These are phyloP conservation scores for Schizaphis graminum DNA, from an alignment of 2,888 invertebrate species.

Conservation along the genomic window DNA sequence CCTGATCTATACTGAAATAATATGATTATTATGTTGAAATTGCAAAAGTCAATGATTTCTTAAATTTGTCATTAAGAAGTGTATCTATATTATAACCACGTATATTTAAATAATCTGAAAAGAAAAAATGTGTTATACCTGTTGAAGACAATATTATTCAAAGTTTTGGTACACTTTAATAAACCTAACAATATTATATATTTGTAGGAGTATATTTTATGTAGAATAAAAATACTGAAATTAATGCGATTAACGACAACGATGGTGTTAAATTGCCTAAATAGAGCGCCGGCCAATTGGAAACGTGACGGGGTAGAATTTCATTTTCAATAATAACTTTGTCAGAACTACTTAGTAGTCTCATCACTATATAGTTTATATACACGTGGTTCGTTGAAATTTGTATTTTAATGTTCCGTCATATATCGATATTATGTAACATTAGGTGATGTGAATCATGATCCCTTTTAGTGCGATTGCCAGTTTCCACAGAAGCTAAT, in stretches of 20 bases:
- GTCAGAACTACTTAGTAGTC: too few relatives aligned
- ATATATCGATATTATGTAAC: background rate
- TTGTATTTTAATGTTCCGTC: background rate
- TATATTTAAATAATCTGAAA: background rate
- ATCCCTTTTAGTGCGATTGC: background rate
- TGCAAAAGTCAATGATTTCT: background rate
- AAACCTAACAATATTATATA: background rate
- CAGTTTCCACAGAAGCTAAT: background rate
- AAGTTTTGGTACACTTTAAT: background rate
- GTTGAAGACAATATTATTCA: background rate
- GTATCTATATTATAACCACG: background rate
- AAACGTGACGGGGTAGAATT: background rate
- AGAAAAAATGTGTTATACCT: background rate
- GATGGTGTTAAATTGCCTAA: constrained; percentile 46
- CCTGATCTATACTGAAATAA: background rate
- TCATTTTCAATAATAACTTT: background rate
- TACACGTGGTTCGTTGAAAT: background rate
- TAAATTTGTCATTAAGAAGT: background rate
- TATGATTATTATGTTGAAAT: background rate
- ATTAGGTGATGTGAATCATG: background rate
- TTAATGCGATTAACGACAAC: background rate
- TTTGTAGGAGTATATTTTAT: background rate
- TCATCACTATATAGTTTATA: too few relatives aligned
- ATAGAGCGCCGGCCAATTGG: constrained; percentile 5
- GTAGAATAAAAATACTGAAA: background rate